Evolutionary conservation across 2,113 vertebrate genomes (phyloP).

Genomic region (Scomber japonicus): DNA sequence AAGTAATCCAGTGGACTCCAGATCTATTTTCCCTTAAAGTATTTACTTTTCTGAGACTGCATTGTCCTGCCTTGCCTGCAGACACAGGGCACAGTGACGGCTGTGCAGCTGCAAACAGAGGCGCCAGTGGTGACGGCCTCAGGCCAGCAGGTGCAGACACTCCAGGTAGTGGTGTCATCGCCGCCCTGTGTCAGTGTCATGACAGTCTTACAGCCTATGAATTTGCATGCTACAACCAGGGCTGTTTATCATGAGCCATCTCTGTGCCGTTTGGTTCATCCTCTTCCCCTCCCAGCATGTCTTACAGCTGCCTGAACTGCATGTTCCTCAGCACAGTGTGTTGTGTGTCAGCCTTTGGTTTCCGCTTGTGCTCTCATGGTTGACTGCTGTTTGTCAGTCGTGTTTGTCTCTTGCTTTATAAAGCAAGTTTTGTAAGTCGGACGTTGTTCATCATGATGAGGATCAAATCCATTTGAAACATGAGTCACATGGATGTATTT

Average conservation of each 20-base stretch:
- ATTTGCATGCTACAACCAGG: constrained; percentile 71
- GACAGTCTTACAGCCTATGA: constrained; percentile 35
- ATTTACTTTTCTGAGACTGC: constrained; percentile 54
- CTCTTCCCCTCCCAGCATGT: constrained; percentile 53
- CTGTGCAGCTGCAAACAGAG: constrained; percentile 99
- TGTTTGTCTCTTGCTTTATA: constrained; percentile 40
- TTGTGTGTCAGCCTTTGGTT: constrained; percentile 44
- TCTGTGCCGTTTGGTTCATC: constrained; percentile 60
- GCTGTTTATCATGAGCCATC: constrained; percentile 59
- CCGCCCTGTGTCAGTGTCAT: constrained; percentile 79
- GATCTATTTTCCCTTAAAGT: constrained; percentile 7
- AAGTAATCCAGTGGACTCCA: constrained; percentile 7
- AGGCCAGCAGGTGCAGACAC: constrained; percentile 99
- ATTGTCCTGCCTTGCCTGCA: constrained; percentile 88
- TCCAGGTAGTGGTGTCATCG: constrained; percentile 99
- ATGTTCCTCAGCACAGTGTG: constrained; percentile 68
- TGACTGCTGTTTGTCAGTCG: constrained; percentile 19
- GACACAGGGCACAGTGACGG: constrained; percentile 98
- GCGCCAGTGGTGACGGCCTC: constrained; percentile 96
- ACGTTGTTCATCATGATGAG: background rate
- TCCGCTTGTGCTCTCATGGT: constrained; percentile 47
- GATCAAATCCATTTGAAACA: background rate
- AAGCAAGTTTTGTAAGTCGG: constrained; percentile 35
- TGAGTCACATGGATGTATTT: constrained; percentile 13
- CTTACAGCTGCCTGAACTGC: constrained; percentile 64